A percentile compares a stretch with the other conserved stretches of the same genome.
Evolutionary conservation across 2,797 vertebrate species (phyloP).

Genomic region (Cryptoprocta ferox): DNA sequence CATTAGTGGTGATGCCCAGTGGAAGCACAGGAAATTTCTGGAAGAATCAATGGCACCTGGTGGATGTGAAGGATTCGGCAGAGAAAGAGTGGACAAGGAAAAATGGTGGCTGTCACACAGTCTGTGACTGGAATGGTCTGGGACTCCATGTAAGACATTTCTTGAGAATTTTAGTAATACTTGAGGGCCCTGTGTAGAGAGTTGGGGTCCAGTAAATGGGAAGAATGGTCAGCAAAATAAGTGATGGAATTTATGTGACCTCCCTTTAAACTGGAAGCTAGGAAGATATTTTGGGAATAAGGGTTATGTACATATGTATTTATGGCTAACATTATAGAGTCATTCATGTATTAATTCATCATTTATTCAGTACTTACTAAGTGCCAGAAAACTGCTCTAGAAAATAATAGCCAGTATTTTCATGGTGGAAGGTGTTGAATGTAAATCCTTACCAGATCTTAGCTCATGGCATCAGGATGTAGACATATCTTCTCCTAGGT

Average conservation of each 20-base stretch:
- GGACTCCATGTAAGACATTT: neutral
- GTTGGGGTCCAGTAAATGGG: neutral
- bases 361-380: neutral
- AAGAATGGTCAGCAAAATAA: neutral
- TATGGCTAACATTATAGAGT: neutral
- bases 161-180: neutral
- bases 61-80: neutral
- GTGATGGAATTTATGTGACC: neutral
- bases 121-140: neutral
- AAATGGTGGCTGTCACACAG: neutral
- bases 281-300: neutral
- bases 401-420: neutral
- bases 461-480: neutral
- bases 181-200: neutral
- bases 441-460: neutral
- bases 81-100: neutral
- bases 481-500: neutral
- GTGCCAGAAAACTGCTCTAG: neutral
- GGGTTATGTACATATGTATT: neutral
- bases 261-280: conserved; percentile 5
- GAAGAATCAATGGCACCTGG: neutral
- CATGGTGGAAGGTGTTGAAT: neutral
- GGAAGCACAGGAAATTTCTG: neutral
- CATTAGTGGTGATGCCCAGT: neutral
- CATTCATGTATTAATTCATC: neutral